Conservation (phyloP, 2,888 invertebrate species). For the Drosophila engyochracea region DNA sequence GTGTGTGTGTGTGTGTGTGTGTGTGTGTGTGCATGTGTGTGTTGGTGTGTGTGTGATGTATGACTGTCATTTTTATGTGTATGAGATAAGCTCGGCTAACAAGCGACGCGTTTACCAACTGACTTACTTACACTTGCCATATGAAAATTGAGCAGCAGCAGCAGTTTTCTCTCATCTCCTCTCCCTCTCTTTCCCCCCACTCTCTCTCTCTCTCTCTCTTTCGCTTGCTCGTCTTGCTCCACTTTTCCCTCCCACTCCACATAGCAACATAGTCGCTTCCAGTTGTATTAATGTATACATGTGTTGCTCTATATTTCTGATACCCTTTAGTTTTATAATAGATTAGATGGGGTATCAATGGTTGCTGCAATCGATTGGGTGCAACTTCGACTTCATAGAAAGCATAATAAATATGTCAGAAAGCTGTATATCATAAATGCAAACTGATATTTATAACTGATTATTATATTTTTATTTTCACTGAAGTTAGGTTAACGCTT, state of each 20-base stretch:
- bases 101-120: conserved; percentile 61
- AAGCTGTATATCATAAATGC: background rate
- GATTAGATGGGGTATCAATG: background rate
- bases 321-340: conserved; percentile 2
- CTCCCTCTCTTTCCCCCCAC: background rate
- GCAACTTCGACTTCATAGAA: background rate
- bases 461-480: background rate
- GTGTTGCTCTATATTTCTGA: conserved; percentile 22
- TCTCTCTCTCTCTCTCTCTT: background rate
- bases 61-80: conserved; percentile 73
- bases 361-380: background rate
- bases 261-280: conserved; percentile 18
- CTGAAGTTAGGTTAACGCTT: background rate
- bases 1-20: background rate
- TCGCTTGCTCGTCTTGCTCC: background rate
- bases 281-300: conserved; percentile 39
- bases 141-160: conserved; percentile 17
- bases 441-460: background rate
- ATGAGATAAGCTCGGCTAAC: conserved; percentile 72
- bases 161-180: background rate
- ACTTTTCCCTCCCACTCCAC: background rate
- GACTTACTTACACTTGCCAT: conserved; percentile 55
- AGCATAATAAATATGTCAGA: background rate
- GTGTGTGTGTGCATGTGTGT: background rate
- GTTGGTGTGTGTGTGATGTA: conserved; percentile 57